Base-by-base conservation (phyloP, 2,797 vertebrate species). In the Phylloscopus collybita region DNA sequence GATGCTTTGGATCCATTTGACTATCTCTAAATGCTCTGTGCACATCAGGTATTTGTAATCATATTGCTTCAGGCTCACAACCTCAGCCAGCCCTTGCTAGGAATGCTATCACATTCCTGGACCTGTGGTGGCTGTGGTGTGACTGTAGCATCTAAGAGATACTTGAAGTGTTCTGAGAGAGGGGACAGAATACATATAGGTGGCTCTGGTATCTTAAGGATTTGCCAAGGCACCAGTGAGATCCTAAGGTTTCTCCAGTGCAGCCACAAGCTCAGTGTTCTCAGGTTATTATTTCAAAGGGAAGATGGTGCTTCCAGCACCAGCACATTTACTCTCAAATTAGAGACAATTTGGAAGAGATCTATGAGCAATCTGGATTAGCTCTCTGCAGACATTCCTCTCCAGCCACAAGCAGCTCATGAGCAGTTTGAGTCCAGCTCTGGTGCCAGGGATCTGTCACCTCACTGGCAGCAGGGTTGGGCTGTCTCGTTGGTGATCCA, bases 401-500 rank as follows among this genome's bases (percentile, higher is more conserved):
- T 88, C 49, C 49, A 95, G 93, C 92, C 71, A 3, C 93, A 95
- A 92, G 92, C 92, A 90, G 90, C 88, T 93, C 80, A 79, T 42
- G 90, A 94, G 80, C 54, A 82, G 89, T 64, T 92, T 27, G 4
- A 91, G 56, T 25, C 60, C 65, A 62, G 49, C 51, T 88, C 56
- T 3, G 4, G 60, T 90, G 93, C 95, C 96, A 95, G 90, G 86
- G 90, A 94, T 95, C 93, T 95, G 94, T 95, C 95, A 95, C 95
- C 82, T 94, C 88, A 90, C 86, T 94, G 96, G 88, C 90, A 90
- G 70, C 1, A 0, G 20, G 60, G 83, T 44, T 88, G 49, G 80
- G 60, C 56, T 92, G 73, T 62, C 86, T 90, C 64, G 60, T 85
- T 3, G 2, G 64, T 1, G 3, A 82, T 92, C 64, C 88, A 95